Base-by-base conservation (phyloP, 2,797 vertebrate species). In the Rhyacichthys aspro region DNA sequence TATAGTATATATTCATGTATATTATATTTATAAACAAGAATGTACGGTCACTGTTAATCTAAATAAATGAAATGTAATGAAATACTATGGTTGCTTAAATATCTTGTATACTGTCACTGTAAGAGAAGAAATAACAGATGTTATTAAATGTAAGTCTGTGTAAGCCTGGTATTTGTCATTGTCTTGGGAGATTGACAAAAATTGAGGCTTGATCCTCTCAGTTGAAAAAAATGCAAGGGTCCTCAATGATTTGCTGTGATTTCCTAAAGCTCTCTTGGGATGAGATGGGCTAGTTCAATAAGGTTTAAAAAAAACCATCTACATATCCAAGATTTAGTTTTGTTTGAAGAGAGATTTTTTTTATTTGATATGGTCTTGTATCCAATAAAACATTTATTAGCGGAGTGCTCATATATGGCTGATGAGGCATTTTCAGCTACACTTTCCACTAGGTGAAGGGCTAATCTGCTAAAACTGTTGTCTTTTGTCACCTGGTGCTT, bases 111-210 rank as follows among this genome's bases (percentile, higher is more conserved):
- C 67, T 74, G 68, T 86, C 83, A 82, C 50, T 47, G 75, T 79
- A 71, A 55, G 59, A 63, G 36, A 74, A 54, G 34, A 74, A 87
- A 86, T 88, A 72, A 81, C 87, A 88, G 74, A 83, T 88, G 87
- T 86, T 56, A 70, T 87, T 79, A 66, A 66, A 63, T 76, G 63
- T 86, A 83, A 87, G 74, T 78, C 78, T 74, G 34, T 19, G 60
- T 89, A 90, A 91, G 83, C 85, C 73, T 72, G 63, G 72, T 83
- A 74, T 88, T 90, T 88, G 83, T 69, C 77, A 50, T 69, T 66
- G 62, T 81, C 90, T 76, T 82, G 28, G 49, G 87, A 82, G 89
- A 85, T 36, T 0, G 48, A 72, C 39, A 9, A 65, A 83, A 85
- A 88, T 90, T 84, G 67, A 85, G 63, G 70, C 57, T 69, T 90